Evolutionary conservation across 2,797 vertebrate species (phyloP).

Genomic region (Apogon hyalosoma): DNA sequence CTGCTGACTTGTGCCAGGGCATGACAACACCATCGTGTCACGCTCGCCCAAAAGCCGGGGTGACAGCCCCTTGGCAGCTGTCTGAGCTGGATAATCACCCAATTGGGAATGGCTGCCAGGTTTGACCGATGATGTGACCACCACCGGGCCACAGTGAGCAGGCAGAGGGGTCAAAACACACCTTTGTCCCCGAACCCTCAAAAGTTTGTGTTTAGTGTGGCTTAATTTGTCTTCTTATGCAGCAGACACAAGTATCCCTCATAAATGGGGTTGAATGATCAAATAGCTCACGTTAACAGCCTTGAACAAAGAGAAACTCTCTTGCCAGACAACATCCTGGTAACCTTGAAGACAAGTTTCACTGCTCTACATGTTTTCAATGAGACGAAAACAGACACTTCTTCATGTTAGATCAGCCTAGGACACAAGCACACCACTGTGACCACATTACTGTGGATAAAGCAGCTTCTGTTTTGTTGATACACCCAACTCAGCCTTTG

Average conservation of each 20-base stretch:
- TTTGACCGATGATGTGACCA: slow-evolving; percentile 32
- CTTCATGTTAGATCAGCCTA: neutral
- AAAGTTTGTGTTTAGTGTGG: neutral
- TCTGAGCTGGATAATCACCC: slow-evolving; percentile 8
- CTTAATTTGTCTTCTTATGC: neutral
- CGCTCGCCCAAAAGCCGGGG: slow-evolving; percentile 11
- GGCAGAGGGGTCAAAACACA: slow-evolving; percentile 23
- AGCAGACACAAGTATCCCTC: neutral
- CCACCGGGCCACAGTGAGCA: neutral
- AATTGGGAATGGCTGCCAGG: slow-evolving; percentile 27
- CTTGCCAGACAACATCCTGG: neutral
- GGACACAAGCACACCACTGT: slow-evolving; percentile 1
- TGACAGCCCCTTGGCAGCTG: slow-evolving; percentile 44
- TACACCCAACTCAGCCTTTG: slow-evolving; percentile 22
- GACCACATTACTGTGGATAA: neutral
- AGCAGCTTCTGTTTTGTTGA: slow-evolving; percentile 18
- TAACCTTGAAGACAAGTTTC: neutral
- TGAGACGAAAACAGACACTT: neutral
- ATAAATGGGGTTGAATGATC: neutral
- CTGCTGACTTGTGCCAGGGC: slow-evolving; percentile 18
- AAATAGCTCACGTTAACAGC: neutral
- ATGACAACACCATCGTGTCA: slow-evolving; percentile 46
- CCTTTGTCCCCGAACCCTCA: slow-evolving; percentile 59
- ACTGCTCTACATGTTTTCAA: neutral
- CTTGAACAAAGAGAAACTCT: neutral